These are phyloP conservation scores for Lota lota DNA, from an alignment of 2,113 vertebrate genomes.

Conservation along the genomic window DNA sequence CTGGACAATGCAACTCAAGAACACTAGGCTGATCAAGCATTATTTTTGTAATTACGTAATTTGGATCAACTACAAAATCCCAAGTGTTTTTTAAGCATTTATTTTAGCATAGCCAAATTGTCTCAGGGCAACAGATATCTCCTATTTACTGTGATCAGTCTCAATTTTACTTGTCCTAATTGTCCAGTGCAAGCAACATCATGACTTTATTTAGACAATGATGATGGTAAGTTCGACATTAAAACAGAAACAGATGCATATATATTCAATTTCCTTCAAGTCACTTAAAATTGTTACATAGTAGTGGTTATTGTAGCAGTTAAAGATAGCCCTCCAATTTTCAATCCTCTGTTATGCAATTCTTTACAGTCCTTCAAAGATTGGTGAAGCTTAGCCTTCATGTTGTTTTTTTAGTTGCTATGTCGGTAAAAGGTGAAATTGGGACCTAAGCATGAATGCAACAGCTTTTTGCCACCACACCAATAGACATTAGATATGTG, in stretches of 20 bases:
- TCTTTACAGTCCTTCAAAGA: background rate
- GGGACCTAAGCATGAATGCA: background rate
- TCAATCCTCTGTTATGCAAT: background rate
- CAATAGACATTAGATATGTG: too few species aligned
- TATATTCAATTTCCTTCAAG: background rate
- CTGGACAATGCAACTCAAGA: slow-evolving; percentile 32
- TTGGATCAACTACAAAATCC: slow-evolving; percentile 56
- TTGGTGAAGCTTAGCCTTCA: background rate
- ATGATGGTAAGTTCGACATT: too few species aligned
- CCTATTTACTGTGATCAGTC: background rate
- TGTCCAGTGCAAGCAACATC: background rate
- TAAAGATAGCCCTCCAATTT: background rate
- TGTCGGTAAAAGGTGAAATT: background rate
- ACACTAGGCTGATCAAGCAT: slow-evolving; percentile 36
- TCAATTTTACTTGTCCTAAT: background rate
- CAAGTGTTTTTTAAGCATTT: slow-evolving; percentile 39
- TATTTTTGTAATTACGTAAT: slow-evolving; percentile 53
- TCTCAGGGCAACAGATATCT: slow-evolving; percentile 58
- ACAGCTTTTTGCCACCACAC: background rate
- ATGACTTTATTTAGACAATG: too few species aligned
- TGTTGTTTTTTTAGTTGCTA: too few species aligned
- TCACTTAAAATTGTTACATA: background rate
- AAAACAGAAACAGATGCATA: too few species aligned
- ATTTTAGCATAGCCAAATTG: slow-evolving; percentile 55
- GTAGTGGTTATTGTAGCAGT: background rate